Evolutionary conservation across 2,113 vertebrate species (phyloP), one percentile per base, ranked within the genome.

Genomic region (Oncorhynchus gorbuscha): DNA sequence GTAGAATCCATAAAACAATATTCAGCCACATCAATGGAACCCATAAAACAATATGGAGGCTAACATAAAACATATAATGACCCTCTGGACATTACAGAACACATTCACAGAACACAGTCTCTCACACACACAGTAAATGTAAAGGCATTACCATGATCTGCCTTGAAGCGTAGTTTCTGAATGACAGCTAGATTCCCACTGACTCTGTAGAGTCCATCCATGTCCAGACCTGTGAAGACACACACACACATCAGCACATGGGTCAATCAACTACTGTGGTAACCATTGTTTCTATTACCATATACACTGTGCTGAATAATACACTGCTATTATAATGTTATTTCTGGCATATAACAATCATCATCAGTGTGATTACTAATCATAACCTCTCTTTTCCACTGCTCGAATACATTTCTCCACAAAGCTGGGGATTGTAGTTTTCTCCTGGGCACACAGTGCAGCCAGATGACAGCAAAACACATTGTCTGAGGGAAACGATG

Each of bases 131-230:
- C 14, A 9, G 9, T 11, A 35, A 26, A 68, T 13, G 6, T 11
- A 35, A 13, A 68, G 3, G 16, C 8, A 32, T 24, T 24, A 68
- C 97, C 96, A 0, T 97, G 97, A 88, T 99, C 96, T 45, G 96
- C 97, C 65, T 95, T 97, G 86, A 94, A 95, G 84, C 97, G 97
- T 62, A 99, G 92, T 66, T 96, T 98, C 93, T 98, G 97, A 81
- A 98, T 96, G 79, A 96, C 93, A 7, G 97, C 96, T 71, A 99
- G 87, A 91, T 99, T 99, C 26, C 97, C 97, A 1, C 96, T 98
- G 83, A 99, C 95, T 81, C 97, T 93, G 88, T 99, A 99, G 35
- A 98, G 90, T 18, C 97, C 97, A 0, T 99, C 97, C 0, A 97
- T 96, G 80, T 95, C 96, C 86, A 98, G 84, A 82, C 96, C 96